Conservation (phyloP, 2,797 vertebrate species). For the Paramormyrops hopkinsi region DNA sequence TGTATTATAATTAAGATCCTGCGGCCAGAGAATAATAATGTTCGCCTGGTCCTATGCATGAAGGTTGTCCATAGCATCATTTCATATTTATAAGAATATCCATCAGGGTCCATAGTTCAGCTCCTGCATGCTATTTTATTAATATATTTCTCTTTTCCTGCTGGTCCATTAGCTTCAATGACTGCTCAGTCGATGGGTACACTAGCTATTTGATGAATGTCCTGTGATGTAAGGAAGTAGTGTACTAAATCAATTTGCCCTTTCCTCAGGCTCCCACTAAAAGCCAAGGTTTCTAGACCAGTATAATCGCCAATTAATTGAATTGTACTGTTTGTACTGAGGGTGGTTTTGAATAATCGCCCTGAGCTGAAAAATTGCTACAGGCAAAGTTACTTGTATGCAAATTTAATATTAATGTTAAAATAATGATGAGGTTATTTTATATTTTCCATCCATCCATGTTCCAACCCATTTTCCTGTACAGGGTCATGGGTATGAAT, state of each 20-base stretch:
- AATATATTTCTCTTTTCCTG: background rate
- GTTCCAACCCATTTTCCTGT: background rate
- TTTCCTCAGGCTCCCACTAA: background rate
- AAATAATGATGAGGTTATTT: background rate
- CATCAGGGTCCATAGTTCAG: background rate
- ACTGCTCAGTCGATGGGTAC: background rate
- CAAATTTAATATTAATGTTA: background rate
- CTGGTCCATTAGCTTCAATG: background rate
- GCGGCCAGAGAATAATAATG: background rate
- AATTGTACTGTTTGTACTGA: background rate
- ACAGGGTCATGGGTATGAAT: background rate
- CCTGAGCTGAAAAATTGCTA: background rate
- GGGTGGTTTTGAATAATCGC: background rate
- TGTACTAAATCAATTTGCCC: background rate
- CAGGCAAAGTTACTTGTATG: background rate
- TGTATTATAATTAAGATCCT: background rate
- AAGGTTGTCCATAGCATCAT: background rate
- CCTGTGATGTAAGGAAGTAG: slow-evolving; percentile 7
- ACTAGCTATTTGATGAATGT: slow-evolving; percentile 4
- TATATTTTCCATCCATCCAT: background rate
- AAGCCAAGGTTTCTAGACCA: background rate
- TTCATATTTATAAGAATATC: slow-evolving; percentile 1
- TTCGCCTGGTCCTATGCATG: background rate
- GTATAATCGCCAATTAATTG: background rate
- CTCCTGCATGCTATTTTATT: background rate